A percentile compares a stretch with the other conserved stretches of the same genome.
phyloP scores from a whole-genome alignment of 2,113 vertebrate species.

The Peromyscus californicus region DNA sequence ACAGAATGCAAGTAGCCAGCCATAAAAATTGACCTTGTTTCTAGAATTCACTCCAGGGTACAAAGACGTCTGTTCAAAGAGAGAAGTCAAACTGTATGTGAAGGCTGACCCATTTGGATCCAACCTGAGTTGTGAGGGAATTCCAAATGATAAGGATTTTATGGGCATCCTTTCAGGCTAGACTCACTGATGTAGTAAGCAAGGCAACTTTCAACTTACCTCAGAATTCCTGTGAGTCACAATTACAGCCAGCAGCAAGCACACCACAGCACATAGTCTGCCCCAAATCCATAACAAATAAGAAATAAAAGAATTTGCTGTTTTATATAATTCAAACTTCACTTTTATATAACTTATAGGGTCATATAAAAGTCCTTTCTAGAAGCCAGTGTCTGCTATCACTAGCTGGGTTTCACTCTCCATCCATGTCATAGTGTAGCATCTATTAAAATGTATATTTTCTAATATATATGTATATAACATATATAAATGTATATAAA shows the following conservation, averaged over 20 bases:
- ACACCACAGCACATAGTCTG: constrained; percentile 63
- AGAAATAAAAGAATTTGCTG: constrained; percentile 44
- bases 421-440: not conserved
- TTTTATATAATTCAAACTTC: constrained; percentile 38
- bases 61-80: constrained; percentile 81
- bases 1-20: constrained; percentile 82
- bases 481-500: not conserved
- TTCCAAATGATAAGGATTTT: constrained; percentile 81
- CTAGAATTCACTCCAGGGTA: constrained; percentile 77
- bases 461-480: not conserved
- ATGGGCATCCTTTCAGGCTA: constrained; percentile 80
- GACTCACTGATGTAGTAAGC: constrained; percentile 73
- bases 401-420: not conserved
- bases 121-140: constrained; percentile 83
- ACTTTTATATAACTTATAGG: constrained; percentile 30
- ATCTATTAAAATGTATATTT: not conserved
- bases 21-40: constrained; percentile 85
- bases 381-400: not conserved
- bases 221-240: constrained; percentile 81
- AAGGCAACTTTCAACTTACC: constrained; percentile 79
- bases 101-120: constrained; percentile 84
- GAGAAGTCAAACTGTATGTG: constrained; percentile 66
- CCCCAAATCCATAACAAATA: constrained; percentile 60
- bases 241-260: constrained; percentile 68
- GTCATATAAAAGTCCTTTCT: not conserved